Evolutionary conservation across 2,113 vertebrate species (phyloP).

Genomic region (human): GRCh38 chr9:135482001-135482500

Average conservation of each 20-base stretch:
- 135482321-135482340: neutral
- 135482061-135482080: accelerated
- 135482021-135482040: neutral
- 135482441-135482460: neutral
- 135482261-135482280: neutral
- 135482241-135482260: neutral
- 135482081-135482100: neutral
- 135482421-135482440: accelerated
- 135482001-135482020: neutral
- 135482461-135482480: accelerated
- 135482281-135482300: too few species aligned
- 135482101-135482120: accelerated
- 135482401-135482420: accelerated
- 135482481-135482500: too few species aligned
- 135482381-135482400: too few species aligned
- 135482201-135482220: accelerated
- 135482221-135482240: neutral
- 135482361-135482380: accelerated
- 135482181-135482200: too few species aligned
- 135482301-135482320: accelerated
- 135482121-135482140: too few species aligned
- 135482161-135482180: neutral
- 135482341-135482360: neutral
- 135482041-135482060: neutral
- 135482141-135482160: accelerated